Percentiles rank a stretch among this genome's conserved stretches.
These are phyloP conservation scores for Buceros bicornis DNA, from an alignment of 2,797 vertebrate species.

Conservation along the genomic window DNA sequence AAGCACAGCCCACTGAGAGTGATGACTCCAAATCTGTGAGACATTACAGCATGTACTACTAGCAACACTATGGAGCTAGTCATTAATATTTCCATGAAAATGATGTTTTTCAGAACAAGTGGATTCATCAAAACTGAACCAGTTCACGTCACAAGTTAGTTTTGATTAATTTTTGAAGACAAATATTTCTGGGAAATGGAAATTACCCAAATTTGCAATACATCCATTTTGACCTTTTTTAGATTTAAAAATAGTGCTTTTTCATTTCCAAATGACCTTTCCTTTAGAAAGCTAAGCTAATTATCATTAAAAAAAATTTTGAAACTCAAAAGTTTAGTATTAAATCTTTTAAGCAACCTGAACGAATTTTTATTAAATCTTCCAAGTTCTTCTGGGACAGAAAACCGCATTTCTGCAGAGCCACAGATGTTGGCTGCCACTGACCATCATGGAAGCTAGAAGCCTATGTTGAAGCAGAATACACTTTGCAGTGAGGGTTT, in stretches of 20 bases:
- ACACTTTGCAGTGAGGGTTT: neutral
- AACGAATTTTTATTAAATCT: neutral
- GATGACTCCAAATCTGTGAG: neutral
- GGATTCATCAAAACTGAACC: neutral
- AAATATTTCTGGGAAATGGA: neutral
- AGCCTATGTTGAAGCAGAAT: neutral
- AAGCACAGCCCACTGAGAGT: neutral
- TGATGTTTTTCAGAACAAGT: neutral
- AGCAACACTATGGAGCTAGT: neutral
- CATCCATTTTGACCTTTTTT: constrained; percentile 22
- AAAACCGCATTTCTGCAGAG: neutral
- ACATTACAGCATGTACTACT: neutral
- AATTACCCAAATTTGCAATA: neutral
- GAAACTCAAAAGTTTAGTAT: neutral
- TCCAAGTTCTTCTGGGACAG: neutral
- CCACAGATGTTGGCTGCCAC: neutral
- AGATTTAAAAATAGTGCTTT: neutral
- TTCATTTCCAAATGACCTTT: constrained; percentile 46
- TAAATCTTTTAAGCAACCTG: neutral
- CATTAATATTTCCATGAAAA: neutral
- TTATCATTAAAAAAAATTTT: neutral
- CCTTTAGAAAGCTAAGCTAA: constrained; percentile 23
- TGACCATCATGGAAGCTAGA: neutral
- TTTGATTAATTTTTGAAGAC: constrained; percentile 5
- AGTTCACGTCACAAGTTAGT: neutral